These are phyloP conservation scores for Xiphophorus couchianus DNA, from an alignment of 2,113 vertebrate species.

Conservation along the genomic window DNA sequence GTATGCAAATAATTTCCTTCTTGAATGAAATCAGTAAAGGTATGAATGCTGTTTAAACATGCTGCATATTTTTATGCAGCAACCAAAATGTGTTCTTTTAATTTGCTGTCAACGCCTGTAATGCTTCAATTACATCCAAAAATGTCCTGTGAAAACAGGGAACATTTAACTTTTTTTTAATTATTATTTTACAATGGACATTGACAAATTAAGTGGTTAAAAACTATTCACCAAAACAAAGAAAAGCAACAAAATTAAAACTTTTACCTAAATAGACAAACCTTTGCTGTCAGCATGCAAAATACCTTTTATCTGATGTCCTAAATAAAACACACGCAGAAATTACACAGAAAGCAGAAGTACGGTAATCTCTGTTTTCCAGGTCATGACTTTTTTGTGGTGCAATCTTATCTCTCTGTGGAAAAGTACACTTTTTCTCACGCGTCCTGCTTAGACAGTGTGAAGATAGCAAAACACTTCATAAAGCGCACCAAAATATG, in stretches of 20 bases:
- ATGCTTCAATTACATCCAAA: too few species aligned
- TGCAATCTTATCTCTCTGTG: not conserved
- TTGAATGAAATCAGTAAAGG: not conserved
- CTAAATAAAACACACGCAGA: not conserved
- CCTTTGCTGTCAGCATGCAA: not conserved
- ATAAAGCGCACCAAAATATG: not conserved
- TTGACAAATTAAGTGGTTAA: not conserved
- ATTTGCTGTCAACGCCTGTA: too few species aligned
- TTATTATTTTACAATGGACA: not conserved
- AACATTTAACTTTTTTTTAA: too few species aligned
- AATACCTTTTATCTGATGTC: not conserved
- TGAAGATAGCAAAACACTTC: not conserved
- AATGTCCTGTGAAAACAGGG: too few species aligned
- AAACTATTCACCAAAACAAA: not conserved
- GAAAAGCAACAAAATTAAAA: not conserved
- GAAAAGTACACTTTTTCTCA: not conserved
- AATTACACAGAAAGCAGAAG: not conserved
- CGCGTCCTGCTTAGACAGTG: constrained; percentile 5
- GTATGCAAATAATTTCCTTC: not conserved
- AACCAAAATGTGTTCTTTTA: too few species aligned
- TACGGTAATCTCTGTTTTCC: too few species aligned
- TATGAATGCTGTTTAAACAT: not conserved
- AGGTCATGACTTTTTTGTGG: not conserved
- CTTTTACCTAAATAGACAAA: not conserved
- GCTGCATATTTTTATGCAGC: too few species aligned